phyloP scores from a whole-genome alignment of 2,113 vertebrate species.

The Girardinichthys multiradiatus region DNA sequence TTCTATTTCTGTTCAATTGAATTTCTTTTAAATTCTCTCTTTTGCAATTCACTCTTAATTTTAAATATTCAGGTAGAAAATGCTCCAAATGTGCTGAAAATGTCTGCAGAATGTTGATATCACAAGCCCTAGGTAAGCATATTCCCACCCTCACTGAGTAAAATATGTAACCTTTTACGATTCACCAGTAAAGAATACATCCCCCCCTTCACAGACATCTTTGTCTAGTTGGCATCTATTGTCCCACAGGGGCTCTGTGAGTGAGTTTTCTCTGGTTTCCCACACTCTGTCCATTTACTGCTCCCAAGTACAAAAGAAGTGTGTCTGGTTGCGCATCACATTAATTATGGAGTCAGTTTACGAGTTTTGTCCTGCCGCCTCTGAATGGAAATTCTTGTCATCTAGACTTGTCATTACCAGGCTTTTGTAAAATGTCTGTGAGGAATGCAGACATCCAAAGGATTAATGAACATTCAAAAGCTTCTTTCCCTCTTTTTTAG shows the following conservation, averaged over 20 bases:
- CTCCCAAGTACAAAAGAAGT: slow-evolving; percentile 73
- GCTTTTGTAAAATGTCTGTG: slow-evolving; percentile 44
- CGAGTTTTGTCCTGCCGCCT: slow-evolving; percentile 44
- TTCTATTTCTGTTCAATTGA: neutral
- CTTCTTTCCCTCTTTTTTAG: slow-evolving; percentile 11
- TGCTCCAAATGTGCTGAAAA: neutral
- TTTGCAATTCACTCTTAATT: neutral
- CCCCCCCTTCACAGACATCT: slow-evolving; percentile 33
- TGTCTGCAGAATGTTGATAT: neutral
- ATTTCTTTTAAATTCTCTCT: neutral
- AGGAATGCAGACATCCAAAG: slow-evolving; percentile 68
- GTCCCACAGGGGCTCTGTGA: slow-evolving; percentile 66
- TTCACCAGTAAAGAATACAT: slow-evolving; percentile 25
- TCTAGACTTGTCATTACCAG: slow-evolving; percentile 46
- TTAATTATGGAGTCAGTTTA: slow-evolving; percentile 73
- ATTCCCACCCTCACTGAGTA: slow-evolving; percentile 6
- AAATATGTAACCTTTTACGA: slow-evolving; percentile 37
- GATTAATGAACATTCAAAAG: slow-evolving; percentile 61
- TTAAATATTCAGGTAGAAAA: neutral
- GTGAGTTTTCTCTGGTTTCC: slow-evolving; percentile 72
- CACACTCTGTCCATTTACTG: slow-evolving; percentile 72
- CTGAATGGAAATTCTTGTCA: slow-evolving; percentile 69
- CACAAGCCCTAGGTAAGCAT: neutral
- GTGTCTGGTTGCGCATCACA: slow-evolving; percentile 77
- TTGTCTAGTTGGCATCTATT: slow-evolving; percentile 54